Evolutionary conservation across 2,888 invertebrate species (phyloP).

Genomic region (Hipparchia semele): DNA sequence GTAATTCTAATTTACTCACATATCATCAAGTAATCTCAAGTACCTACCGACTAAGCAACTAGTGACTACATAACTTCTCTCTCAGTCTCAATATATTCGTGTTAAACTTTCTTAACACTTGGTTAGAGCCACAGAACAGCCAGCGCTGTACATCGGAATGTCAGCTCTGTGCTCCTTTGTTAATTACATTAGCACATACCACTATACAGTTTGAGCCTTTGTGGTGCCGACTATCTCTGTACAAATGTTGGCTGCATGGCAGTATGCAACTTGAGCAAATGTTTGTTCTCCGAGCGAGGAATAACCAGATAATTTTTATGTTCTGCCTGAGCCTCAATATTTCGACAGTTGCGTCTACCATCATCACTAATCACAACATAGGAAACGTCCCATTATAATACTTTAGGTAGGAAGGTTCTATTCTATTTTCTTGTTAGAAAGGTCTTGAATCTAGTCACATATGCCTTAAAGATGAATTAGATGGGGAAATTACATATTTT

Average conservation of each 20-base stretch:
- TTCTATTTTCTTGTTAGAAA: too few relatives aligned
- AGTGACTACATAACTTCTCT: neutral
- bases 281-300: neutral
- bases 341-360: too few relatives aligned
- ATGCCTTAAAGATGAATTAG: too few relatives aligned
- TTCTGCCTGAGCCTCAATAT: too few relatives aligned
- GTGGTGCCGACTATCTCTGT: constrained; percentile 25
- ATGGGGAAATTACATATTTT: too few relatives aligned
- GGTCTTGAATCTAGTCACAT: too few relatives aligned
- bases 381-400: too few relatives aligned
- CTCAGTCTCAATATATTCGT: constrained; percentile 2
- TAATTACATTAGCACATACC: constrained; percentile 34
- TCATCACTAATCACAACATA: too few relatives aligned
- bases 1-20: neutral
- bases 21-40: constrained; percentile 2
- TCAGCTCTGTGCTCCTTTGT: constrained; percentile 23
- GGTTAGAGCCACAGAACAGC: neutral
- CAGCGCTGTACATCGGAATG: constrained; percentile 25
- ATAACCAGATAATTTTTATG: too few relatives aligned
- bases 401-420: too few relatives aligned
- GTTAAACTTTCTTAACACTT: constrained; percentile 17
- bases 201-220: constrained; percentile 24
- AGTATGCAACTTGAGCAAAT: neutral
- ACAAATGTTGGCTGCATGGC: neutral
- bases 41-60: neutral